Percentiles rank a stretch among this genome's conserved stretches.
Conservation (phyloP, 1,140 invertebrate genomes). For the Hyles euphorbiae region DNA sequence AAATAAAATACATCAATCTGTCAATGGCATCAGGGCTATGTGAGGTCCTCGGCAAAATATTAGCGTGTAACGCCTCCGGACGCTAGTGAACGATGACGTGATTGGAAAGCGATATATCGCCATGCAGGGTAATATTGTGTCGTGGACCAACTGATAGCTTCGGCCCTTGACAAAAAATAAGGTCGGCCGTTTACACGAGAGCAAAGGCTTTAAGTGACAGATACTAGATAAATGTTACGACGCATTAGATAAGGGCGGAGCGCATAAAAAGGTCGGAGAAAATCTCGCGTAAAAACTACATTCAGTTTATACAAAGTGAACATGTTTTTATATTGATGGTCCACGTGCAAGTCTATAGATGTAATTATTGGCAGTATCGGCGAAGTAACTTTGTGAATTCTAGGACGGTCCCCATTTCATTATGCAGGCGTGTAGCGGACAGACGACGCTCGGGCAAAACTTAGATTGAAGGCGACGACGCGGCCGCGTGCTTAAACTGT, state of each 20-base stretch:
- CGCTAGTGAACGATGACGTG: slow-evolving; percentile 57
- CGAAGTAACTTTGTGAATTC: slow-evolving; percentile 46
- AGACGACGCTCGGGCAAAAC: slow-evolving; percentile 49
- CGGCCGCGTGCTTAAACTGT: slow-evolving; percentile 65
- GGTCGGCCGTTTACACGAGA: slow-evolving; percentile 65
- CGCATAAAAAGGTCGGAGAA: slow-evolving; percentile 39
- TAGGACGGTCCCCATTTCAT: slow-evolving; percentile 58
- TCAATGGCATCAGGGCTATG: slow-evolving; percentile 18
- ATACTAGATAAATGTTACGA: slow-evolving; percentile 68
- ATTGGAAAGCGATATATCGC: slow-evolving; percentile 63
- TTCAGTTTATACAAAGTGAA: background rate
- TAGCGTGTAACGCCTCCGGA: no score
- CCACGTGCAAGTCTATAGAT: slow-evolving; percentile 28
- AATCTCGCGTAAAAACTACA: slow-evolving; percentile 32
- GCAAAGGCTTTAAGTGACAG: slow-evolving; percentile 67
- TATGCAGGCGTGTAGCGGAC: slow-evolving; percentile 64
- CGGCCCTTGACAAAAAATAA: slow-evolving; percentile 66
- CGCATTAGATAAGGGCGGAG: slow-evolving; percentile 48
- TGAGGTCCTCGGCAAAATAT: slow-evolving; percentile 27
- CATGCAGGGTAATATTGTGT: slow-evolving; percentile 64
- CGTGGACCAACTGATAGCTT: slow-evolving; percentile 59
- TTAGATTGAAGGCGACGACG: slow-evolving; percentile 71
- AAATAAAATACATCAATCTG: no score
- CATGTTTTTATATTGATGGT: slow-evolving; percentile 18
- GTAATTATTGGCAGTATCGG: slow-evolving; percentile 57